Evolutionary conservation across 2,797 vertebrate species (phyloP).

Genomic region (Orestias chungarensis): DNA sequence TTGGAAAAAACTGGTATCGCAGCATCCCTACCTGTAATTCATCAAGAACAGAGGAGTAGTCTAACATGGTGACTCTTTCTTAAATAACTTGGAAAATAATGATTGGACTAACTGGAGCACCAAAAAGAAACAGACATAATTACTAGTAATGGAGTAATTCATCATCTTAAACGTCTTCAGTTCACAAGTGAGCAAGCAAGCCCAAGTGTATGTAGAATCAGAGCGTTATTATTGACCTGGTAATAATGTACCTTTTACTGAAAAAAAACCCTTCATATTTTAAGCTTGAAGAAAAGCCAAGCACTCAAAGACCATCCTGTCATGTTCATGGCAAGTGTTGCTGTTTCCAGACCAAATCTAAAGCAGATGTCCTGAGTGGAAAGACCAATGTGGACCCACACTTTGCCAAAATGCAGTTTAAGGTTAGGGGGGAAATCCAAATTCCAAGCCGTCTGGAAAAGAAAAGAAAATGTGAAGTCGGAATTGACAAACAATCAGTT

Average conservation of each 20-base stretch:
- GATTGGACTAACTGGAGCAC: neutral
- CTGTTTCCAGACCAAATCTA: neutral
- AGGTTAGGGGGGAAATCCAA: neutral
- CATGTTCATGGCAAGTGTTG: constrained; percentile 2
- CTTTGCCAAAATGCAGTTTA: neutral
- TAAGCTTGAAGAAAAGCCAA: neutral
- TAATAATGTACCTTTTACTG: neutral
- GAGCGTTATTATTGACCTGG: neutral
- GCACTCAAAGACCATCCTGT: neutral
- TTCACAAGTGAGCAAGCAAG: neutral
- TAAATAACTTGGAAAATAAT: neutral
- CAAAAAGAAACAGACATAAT: neutral
- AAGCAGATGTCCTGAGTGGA: constrained; percentile 2
- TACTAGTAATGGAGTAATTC: too few relatives aligned
- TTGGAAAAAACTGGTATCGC: too few relatives aligned
- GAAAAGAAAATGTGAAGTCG: neutral
- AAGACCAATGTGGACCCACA: neutral
- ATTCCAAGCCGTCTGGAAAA: neutral
- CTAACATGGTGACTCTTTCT: neutral
- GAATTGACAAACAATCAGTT: neutral
- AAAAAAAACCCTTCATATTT: neutral
- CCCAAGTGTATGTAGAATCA: neutral
- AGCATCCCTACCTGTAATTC: neutral
- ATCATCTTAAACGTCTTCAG: too few relatives aligned
- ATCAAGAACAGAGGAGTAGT: neutral